A percentile compares a stretch with the other conserved stretches of the same genome.
phyloP scores from a whole-genome alignment of 2,113 vertebrate species.

The Chrysemys picta region DNA sequence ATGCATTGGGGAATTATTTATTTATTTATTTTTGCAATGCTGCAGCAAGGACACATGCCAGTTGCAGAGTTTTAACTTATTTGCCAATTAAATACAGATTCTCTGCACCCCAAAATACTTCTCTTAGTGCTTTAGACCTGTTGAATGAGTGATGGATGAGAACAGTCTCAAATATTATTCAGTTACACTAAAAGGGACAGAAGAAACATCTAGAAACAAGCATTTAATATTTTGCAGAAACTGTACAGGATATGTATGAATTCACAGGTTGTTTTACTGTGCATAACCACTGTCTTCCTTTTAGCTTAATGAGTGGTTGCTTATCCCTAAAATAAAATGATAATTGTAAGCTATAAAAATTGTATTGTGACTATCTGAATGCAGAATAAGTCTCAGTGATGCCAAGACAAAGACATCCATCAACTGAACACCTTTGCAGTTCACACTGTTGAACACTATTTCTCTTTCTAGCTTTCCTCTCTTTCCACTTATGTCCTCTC shows the following conservation, averaged over 20 bases:
- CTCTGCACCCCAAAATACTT: neutral
- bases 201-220: conserved; percentile 32
- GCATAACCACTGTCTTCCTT: conserved; percentile 64
- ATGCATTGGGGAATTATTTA: neutral
- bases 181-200: conserved; percentile 21
- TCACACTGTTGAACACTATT: neutral
- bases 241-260: conserved; percentile 34
- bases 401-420: conserved; percentile 62
- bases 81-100: neutral
- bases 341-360: conserved; percentile 73
- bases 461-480: neutral
- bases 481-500: neutral
- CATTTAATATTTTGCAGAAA: conserved; percentile 45
- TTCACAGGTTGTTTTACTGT: conserved; percentile 40
- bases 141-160: conserved; percentile 32
- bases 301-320: conserved; percentile 68
- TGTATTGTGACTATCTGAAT: conserved; percentile 67
- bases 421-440: conserved; percentile 17
- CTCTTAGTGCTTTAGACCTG: neutral
- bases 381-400: conserved; percentile 22
- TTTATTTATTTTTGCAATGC: neutral
- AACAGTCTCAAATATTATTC: conserved; percentile 36
- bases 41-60: neutral
- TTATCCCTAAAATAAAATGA: conserved; percentile 67
- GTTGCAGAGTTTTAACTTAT: neutral